These are phyloP conservation scores for Tetragnatha montana DNA, from an alignment of 2,888 invertebrate species.

Conservation along the genomic window DNA sequence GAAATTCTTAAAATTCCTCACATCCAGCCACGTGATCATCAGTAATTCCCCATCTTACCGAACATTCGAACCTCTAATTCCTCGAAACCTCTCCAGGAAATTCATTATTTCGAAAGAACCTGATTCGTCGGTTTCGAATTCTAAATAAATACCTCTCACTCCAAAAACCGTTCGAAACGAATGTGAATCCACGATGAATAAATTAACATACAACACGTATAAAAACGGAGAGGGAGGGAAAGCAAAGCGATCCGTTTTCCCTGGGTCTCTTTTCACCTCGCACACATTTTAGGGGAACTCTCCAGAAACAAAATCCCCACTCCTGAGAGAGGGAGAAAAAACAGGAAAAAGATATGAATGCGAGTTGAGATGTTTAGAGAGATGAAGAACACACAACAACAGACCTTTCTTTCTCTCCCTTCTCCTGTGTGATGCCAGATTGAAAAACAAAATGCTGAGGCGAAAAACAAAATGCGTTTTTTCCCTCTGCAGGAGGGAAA, in stretches of 20 bases:
- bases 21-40: too few relatives aligned
- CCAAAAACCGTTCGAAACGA: background rate
- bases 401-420: background rate
- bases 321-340: constrained; percentile 5
- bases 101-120: background rate
- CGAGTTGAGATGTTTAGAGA: constrained; percentile 9
- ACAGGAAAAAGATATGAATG: background rate
- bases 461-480: constrained; percentile 59
- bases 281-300: background rate
- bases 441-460: constrained; percentile 27
- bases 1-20: too few relatives aligned
- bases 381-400: constrained; percentile 16
- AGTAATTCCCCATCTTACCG: too few relatives aligned
- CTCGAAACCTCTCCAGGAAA: background rate
- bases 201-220: constrained; percentile 19
- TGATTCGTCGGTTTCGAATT: background rate
- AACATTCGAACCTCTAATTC: background rate
- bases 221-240: background rate
- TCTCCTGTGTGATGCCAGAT: constrained; percentile 24
- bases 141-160: background rate
- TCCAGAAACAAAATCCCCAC: background rate
- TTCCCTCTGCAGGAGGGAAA: background rate
- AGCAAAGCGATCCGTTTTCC: constrained; percentile 8
- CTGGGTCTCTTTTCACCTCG: background rate
- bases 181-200: constrained; percentile 6